phyloP scores from a whole-genome alignment of 2,888 invertebrate species.

The Toxonevra muliebris region DNA sequence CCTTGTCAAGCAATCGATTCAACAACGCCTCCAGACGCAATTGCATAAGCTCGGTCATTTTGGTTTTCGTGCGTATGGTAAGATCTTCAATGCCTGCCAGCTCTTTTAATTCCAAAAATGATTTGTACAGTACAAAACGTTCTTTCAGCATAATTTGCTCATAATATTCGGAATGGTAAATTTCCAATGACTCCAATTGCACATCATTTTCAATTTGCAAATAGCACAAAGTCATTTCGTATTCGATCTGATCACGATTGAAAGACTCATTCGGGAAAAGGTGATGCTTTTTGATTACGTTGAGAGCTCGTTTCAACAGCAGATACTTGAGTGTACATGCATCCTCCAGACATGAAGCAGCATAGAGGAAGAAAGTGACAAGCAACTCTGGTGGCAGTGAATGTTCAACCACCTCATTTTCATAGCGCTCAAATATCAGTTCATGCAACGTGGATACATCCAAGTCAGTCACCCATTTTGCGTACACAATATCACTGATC shows the following conservation, averaged over 20 bases:
- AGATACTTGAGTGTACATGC: conserved; percentile 66
- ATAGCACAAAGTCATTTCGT: conserved; percentile 62
- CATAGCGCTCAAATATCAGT: conserved; percentile 68
- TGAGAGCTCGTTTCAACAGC: conserved; percentile 56
- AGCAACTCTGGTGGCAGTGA: conserved; percentile 71
- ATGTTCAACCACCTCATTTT: conserved; percentile 70
- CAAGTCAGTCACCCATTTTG: conserved; percentile 66
- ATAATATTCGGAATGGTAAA: conserved; percentile 63
- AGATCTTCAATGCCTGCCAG: conserved; percentile 63
- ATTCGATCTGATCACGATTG: conserved; percentile 64
- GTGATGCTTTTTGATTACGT: conserved; percentile 61
- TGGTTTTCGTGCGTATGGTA: conserved; percentile 51
- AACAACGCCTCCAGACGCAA: conserved; percentile 63
- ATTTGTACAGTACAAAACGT: conserved; percentile 62
- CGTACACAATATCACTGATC: conserved; percentile 65
- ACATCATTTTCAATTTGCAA: conserved; percentile 47
- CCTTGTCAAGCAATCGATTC: conserved; percentile 67
- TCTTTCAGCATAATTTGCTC: conserved; percentile 62
- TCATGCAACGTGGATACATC: conserved; percentile 64
- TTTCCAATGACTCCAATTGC: conserved; percentile 44
- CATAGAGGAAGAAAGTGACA: conserved; percentile 71
- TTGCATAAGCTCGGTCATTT: conserved; percentile 54
- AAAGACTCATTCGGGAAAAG: conserved; percentile 63
- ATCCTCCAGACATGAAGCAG: conserved; percentile 66
- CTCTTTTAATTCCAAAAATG: conserved; percentile 62